Evolutionary conservation across 2,797 vertebrate species (phyloP), one percentile per base, ranked within the genome.

Genomic region (Amphiprion clarkii): DNA sequence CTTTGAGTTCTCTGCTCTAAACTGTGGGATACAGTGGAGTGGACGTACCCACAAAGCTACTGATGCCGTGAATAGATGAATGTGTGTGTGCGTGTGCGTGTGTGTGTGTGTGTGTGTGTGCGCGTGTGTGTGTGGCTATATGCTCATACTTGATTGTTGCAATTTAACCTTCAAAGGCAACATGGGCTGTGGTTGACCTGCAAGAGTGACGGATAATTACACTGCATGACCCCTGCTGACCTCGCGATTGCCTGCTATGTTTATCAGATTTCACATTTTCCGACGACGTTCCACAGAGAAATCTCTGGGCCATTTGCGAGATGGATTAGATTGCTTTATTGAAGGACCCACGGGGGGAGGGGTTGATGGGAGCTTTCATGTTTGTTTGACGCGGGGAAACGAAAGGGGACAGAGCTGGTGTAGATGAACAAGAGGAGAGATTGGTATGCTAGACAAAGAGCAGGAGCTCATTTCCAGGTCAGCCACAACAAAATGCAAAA

Each of bases 261-360:
- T 95, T 95, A 96, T 96, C 94, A 94, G 92, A 94, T 91, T 95
- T 94, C 94, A 94, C 91, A 93, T 95, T 82, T 95, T 93, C 86
- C 83, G 94, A 95, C 91, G 88, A 93, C 88, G 91, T 88, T 94
- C 84, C 70, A 83, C 90, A 78, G 79, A 93, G 93, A 94, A 95
- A 94, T 95, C 94, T 94, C 88, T 67, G 89, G 82, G 92, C 93
- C 83, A 93, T 92, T 92, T 95, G 88, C 90, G 88, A 94, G 94
- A 96, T 87, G 83, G 89, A 92, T 95, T 94, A 95, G 95, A 96
- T 86, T 92, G 93, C 87, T 91, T 83, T 93, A 90, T 91, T 89
- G 94, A 95, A 94, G 93, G 90, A 87, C 62, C 62, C 29, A 1
- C 55, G 7, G 57, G 70, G 74, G 17, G 3, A 11, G 82, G 78